phyloP scores from a whole-genome alignment of 2,888 invertebrate species.

The Petrophora chlorosata region DNA sequence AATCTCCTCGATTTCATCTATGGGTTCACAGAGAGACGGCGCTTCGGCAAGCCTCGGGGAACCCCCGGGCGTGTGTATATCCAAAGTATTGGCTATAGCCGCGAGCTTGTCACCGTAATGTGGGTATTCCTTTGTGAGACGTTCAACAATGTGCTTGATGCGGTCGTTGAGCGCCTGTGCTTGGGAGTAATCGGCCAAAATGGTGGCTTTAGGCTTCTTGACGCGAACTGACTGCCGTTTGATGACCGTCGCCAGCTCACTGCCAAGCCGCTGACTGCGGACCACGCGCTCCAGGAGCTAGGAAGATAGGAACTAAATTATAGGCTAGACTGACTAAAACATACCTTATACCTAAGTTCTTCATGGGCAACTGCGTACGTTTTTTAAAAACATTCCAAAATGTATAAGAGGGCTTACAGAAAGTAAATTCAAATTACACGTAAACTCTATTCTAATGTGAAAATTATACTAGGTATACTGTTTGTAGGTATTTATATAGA shows the following conservation, averaged over 20 bases:
- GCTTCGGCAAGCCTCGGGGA: constrained; percentile 55
- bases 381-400: too few relatives aligned
- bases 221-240: constrained; percentile 66
- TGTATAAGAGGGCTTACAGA: too few relatives aligned
- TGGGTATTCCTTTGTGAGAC: constrained; percentile 85
- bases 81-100: constrained; percentile 77
- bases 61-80: constrained; percentile 59
- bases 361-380: too few relatives aligned
- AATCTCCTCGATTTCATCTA: constrained; percentile 41
- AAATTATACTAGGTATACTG: too few relatives aligned
- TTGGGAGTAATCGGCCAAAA: constrained; percentile 83
- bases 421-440: too few relatives aligned
- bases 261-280: constrained; percentile 87
- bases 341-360: too few relatives aligned
- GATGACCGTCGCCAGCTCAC: constrained; percentile 80
- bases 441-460: too few relatives aligned
- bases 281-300: constrained; percentile 85
- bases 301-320: too few relatives aligned
- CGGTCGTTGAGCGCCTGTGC: constrained; percentile 84
- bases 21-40: constrained; percentile 24
- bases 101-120: constrained; percentile 68
- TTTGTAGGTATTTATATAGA: too few relatives aligned
- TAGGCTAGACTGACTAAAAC: too few relatives aligned
- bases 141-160: constrained; percentile 82
- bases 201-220: constrained; percentile 69